Conservation (phyloP, 2,888 invertebrate genomes). For the Abscondita cerata region DNA sequence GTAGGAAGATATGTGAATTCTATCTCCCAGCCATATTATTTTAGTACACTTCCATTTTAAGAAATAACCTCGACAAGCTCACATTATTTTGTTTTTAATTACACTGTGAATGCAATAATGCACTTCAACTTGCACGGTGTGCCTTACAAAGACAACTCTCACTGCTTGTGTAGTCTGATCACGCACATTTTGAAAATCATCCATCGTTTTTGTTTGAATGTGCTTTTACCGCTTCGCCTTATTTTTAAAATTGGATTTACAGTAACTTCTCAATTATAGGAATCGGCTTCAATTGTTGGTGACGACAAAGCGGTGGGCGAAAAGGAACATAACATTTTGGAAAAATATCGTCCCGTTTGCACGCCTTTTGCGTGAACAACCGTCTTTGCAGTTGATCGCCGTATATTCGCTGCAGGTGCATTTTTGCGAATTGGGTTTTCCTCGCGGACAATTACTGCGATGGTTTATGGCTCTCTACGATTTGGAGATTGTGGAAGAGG, state of each 20-base stretch:
- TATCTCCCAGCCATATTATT: too few relatives aligned
- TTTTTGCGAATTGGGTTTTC: conserved; percentile 84
- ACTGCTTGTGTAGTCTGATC: too few relatives aligned
- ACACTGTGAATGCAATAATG: too few relatives aligned
- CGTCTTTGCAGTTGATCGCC: conserved; percentile 88
- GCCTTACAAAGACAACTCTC: too few relatives aligned
- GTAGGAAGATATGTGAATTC: too few relatives aligned
- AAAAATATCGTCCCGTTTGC: conserved; percentile 87
- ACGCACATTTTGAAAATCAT: too few relatives aligned
- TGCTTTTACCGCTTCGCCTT: too few relatives aligned
- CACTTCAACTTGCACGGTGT: too few relatives aligned
- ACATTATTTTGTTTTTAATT: too few relatives aligned
- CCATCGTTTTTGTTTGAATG: background rate
- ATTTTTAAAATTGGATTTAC: background rate
- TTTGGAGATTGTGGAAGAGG: conserved; percentile 94
- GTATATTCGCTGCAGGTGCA: conserved; percentile 94
- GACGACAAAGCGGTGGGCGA: conserved; percentile 77
- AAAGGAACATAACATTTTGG: conserved; percentile 79
- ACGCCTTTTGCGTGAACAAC: conserved; percentile 80
- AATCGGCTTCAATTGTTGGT: conserved; percentile 63
- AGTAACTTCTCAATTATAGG: conserved; percentile 54
- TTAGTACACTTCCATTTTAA: too few relatives aligned
- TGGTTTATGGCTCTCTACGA: conserved; percentile 97
- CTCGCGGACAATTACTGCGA: conserved; percentile 93
- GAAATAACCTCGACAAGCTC: too few relatives aligned